phyloP scores from a whole-genome alignment of 2,888 invertebrate genomes.

The Scrobipalpa atriplicella region DNA sequence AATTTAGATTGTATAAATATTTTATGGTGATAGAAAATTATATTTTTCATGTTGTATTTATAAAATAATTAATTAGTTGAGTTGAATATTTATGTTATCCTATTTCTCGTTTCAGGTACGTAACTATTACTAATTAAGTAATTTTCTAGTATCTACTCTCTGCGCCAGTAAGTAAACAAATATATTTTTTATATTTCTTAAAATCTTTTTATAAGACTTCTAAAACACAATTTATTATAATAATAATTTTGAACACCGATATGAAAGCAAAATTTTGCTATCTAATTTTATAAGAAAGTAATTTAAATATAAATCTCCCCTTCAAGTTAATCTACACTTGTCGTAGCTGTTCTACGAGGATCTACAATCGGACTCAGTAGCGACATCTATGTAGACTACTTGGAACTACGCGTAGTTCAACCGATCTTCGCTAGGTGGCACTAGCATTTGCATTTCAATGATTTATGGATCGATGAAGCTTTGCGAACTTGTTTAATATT shows the following conservation, averaged over 20 bases:
- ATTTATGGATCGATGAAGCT: constrained; percentile 20
- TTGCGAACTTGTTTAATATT: constrained; percentile 6
- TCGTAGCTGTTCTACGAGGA: background rate
- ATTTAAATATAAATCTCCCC: no score
- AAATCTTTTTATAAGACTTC: no score
- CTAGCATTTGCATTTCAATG: constrained; percentile 33
- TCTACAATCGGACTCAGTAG: constrained; percentile 26
- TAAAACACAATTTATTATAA: no score
- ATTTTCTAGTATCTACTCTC: background rate
- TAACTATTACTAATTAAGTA: background rate
- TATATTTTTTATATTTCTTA: no score
- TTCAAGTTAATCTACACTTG: background rate
- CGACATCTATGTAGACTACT: constrained; percentile 57
- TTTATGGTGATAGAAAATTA: no score
- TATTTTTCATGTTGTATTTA: no score
- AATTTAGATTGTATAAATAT: no score
- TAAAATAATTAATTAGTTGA: no score
- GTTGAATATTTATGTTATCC: no score
- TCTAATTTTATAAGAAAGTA: no score
- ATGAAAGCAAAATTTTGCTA: no score
- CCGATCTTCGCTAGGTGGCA: constrained; percentile 52
- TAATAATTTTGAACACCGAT: no score
- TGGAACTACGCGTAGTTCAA: constrained; percentile 50
- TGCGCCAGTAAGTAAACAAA: background rate
- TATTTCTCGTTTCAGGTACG: constrained; percentile 5